Percentiles rank a stretch among this genome's conserved stretches.
Evolutionary conservation across 2,888 invertebrate species (phyloP).

Genomic region (Shargacucullia verbasci): DNA sequence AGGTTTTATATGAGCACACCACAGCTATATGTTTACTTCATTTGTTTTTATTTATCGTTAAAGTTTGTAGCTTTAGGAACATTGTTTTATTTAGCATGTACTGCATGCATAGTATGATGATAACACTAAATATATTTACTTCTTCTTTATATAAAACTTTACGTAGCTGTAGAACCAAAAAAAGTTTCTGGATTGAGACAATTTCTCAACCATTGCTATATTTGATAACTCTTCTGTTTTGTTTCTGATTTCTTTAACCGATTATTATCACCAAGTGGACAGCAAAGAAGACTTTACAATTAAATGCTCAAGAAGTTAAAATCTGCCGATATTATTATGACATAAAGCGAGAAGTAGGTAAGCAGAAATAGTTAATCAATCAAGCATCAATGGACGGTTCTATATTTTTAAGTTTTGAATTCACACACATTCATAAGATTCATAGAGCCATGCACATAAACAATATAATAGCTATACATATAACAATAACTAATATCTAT

Average conservation of each 20-base stretch:
- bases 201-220: no score
- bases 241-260: no score
- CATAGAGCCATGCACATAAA: neutral
- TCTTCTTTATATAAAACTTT: conserved; percentile 7
- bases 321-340: no score
- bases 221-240: no score
- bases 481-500: neutral
- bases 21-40: neutral
- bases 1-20: no score
- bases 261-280: no score
- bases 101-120: conserved; percentile 3
- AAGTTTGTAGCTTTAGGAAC: neutral
- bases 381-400: no score
- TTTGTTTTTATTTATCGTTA: neutral
- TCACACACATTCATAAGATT: neutral
- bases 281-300: no score
- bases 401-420: no score
- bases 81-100: neutral
- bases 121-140: conserved; percentile 1
- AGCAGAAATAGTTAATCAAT: no score
- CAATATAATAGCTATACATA: neutral
- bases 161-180: neutral
- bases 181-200: neutral
- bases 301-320: no score
- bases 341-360: no score